A percentile compares a stretch with the other conserved stretches of the same genome.
Conservation (phyloP, 2,113 vertebrate genomes). For the Calidris pugnax region DNA sequence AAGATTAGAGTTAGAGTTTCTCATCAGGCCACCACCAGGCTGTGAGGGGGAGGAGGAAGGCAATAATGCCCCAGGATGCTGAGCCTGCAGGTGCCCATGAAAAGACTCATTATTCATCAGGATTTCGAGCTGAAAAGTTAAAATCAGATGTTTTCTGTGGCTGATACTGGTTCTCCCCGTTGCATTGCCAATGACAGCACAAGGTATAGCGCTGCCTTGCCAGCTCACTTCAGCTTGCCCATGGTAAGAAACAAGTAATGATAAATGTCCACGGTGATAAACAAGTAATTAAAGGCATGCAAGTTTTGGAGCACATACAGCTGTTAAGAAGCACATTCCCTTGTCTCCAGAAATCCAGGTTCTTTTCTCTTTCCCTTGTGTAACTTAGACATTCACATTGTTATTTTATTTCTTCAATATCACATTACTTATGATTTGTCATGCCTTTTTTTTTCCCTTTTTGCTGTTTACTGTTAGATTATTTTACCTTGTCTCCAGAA, state of each 20-base stretch:
- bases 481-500: neutral
- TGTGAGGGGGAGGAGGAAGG: neutral
- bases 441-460: fast-evolving
- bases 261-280: neutral
- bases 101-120: neutral
- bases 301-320: neutral
- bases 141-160: neutral
- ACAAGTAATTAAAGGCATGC: neutral
- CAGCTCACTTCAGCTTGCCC: neutral
- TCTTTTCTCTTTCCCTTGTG: neutral
- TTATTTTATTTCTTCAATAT: neutral
- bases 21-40: neutral
- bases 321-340: neutral
- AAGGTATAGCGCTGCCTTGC: neutral
- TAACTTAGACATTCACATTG: neutral
- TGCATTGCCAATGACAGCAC: neutral
- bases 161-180: neutral
- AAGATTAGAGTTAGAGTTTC: neutral
- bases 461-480: no score
- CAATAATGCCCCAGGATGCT: neutral
- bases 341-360: neutral
- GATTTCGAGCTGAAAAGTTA: neutral
- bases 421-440: neutral
- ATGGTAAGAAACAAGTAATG: no score
- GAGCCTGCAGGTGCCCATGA: neutral